phyloP scores from a whole-genome alignment of 1,140 invertebrate genomes.

The Rhopalosiphum maidis region DNA sequence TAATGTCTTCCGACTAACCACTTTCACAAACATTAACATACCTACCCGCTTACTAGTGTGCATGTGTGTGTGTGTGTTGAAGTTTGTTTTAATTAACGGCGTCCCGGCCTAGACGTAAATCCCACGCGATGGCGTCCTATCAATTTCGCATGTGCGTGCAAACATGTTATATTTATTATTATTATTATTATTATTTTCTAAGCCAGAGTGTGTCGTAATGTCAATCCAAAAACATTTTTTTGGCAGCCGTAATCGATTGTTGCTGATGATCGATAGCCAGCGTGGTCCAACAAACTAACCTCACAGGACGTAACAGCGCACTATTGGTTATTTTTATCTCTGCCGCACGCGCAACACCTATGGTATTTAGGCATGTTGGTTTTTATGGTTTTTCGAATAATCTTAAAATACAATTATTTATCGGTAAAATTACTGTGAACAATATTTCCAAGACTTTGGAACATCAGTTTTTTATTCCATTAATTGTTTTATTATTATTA shows the following conservation, averaged over 20 bases:
- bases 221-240: background rate
- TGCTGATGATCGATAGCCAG: background rate
- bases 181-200: background rate
- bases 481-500: background rate
- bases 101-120: background rate
- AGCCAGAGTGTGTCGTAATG: background rate
- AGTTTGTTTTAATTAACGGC: conserved; percentile 4
- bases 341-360: no score
- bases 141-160: background rate
- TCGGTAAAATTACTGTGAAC: background rate
- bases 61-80: background rate
- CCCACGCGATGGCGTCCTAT: background rate
- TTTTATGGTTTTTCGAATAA: background rate
- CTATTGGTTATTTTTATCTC: no score
- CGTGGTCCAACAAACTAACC: background rate
- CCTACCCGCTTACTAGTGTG: background rate
- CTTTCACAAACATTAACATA: background rate
- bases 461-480: background rate
- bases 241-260: background rate
- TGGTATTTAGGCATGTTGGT: background rate
- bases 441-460: background rate
- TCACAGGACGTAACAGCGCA: no score
- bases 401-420: background rate
- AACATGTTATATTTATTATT: background rate
- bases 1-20: conserved; percentile 5